These are phyloP conservation scores for Drosophila diplacantha DNA, from an alignment of 2,888 invertebrate species.

Conservation along the genomic window DNA sequence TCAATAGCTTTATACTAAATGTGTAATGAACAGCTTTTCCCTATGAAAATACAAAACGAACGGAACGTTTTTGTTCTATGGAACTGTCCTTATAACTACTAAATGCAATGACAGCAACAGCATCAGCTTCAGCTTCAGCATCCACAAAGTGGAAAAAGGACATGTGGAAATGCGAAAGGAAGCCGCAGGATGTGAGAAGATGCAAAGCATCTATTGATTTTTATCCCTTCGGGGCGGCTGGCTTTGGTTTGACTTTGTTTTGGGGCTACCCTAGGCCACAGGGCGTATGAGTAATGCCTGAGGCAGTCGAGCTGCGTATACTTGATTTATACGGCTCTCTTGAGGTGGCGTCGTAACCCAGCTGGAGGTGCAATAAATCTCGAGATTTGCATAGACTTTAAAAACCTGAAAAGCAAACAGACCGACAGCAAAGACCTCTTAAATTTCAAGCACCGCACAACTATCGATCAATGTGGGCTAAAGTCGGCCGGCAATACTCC, in stretches of 20 bases:
- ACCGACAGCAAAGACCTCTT: slow-evolving; percentile 22
- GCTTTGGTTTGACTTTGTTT: slow-evolving; percentile 38
- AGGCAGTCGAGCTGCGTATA: slow-evolving; percentile 35
- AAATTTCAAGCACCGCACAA: slow-evolving; percentile 25
- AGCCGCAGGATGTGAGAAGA: slow-evolving; percentile 23
- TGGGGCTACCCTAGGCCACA: slow-evolving; percentile 28
- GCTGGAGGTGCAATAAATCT: slow-evolving; percentile 27
- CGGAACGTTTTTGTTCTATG: not conserved
- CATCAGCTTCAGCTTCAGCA: slow-evolving; percentile 21
- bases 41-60: too few relatives aligned
- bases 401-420: slow-evolving; percentile 18
- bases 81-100: slow-evolving; percentile 13
- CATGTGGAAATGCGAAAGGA: slow-evolving; percentile 39
- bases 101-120: slow-evolving; percentile 26
- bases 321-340: slow-evolving; percentile 37
- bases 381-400: slow-evolving; percentile 16
- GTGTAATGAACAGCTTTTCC: too few relatives aligned
- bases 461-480: slow-evolving; percentile 60
- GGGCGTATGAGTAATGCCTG: slow-evolving; percentile 57
- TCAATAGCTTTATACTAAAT: not conserved
- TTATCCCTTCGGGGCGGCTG: slow-evolving; percentile 47
- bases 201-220: slow-evolving; percentile 64
- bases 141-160: slow-evolving; percentile 34
- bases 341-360: slow-evolving; percentile 6
- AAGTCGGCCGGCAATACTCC: slow-evolving; percentile 2